These are phyloP conservation scores for Copsychus sechellarum DNA, from an alignment of 2,113 vertebrate species.

Conservation along the genomic window DNA sequence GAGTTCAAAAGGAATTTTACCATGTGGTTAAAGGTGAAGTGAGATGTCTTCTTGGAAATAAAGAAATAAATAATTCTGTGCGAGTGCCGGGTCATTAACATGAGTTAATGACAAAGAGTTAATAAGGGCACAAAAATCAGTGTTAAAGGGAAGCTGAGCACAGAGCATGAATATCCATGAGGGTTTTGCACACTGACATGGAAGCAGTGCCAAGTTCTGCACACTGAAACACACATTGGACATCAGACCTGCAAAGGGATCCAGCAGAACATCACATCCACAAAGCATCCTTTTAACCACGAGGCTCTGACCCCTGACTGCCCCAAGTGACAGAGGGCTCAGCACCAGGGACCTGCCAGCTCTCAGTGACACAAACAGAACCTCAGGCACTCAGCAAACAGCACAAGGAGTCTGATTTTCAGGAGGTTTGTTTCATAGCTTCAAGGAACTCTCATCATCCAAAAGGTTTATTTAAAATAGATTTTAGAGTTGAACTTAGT, in stretches of 20 bases:
- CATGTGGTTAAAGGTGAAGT: constrained; percentile 47
- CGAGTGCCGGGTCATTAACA: not conserved
- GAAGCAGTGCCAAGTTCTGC: not conserved
- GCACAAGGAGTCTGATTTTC: not conserved
- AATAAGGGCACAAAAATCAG: not conserved
- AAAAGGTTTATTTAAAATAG: not conserved
- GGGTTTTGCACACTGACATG: not conserved
- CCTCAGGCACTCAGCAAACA: not conserved
- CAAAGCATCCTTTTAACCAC: not conserved
- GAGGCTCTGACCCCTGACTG: not conserved
- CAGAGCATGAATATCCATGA: not conserved
- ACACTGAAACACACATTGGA: not conserved
- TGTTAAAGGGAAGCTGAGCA: not conserved
- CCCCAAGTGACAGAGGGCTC: fast-evolving
- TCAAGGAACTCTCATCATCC: not conserved
- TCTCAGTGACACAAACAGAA: not conserved
- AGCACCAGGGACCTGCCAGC: not conserved
- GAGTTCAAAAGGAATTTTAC: constrained; percentile 39
- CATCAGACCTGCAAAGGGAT: not conserved
- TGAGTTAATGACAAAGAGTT: not conserved
- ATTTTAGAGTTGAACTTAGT: not conserved
- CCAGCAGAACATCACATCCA: not conserved
- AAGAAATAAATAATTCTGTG: not conserved
- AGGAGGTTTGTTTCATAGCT: not conserved
- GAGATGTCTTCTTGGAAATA: constrained; percentile 32